Evolutionary conservation across 2,888 invertebrate species (phyloP).

Genomic region (Scaeva pyrastri): DNA sequence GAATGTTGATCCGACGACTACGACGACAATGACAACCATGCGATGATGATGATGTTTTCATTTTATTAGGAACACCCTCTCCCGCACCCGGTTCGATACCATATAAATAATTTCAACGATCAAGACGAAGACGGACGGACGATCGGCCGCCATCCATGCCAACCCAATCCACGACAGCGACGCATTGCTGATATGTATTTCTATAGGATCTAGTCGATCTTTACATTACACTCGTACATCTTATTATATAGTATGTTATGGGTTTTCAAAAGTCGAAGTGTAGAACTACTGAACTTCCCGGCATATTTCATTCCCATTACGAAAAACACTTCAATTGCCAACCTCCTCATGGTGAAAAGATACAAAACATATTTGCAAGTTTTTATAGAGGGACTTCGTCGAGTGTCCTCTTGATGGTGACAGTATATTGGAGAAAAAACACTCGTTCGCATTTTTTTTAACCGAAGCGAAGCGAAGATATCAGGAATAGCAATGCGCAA

Average conservation of each 20-base stretch:
- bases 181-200: constrained; percentile 20
- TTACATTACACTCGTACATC: constrained; percentile 8
- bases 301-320: constrained; percentile 23
- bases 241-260: background rate
- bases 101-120: constrained; percentile 31
- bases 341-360: background rate
- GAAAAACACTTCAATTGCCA: constrained; percentile 27
- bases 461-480: constrained; percentile 53
- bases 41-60: constrained; percentile 50
- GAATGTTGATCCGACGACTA: constrained; percentile 64
- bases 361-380: background rate
- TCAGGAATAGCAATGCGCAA: constrained; percentile 73
- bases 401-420: constrained; percentile 27
- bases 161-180: too few relatives aligned
- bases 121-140: constrained; percentile 12
- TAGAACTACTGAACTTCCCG: constrained; percentile 2
- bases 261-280: constrained; percentile 7
- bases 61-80: constrained; percentile 45
- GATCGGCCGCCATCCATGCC: too few relatives aligned
- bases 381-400: constrained; percentile 8
- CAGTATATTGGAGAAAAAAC: constrained; percentile 59
- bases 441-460: constrained; percentile 52
- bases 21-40: background rate
- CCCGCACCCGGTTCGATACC: constrained; percentile 42
- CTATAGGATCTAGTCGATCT: constrained; percentile 52